Conservation (phyloP, 2,888 invertebrate genomes). For the Vannuccia rotundouncinata region DNA sequence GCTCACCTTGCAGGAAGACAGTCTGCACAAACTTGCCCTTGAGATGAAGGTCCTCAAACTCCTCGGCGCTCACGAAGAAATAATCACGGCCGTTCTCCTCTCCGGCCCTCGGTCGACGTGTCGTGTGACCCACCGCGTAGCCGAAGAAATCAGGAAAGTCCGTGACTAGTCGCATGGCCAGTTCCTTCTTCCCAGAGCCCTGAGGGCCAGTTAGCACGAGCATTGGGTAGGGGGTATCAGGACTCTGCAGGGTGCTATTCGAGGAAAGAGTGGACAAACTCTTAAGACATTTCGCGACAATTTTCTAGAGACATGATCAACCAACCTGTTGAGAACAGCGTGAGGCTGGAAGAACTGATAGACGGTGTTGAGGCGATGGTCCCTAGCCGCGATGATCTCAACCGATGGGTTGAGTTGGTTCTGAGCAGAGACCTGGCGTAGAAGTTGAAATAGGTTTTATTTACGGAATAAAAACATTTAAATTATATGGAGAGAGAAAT, state of each 20-base stretch:
- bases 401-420: slow-evolving; percentile 53
- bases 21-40: slow-evolving; percentile 55
- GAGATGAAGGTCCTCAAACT: slow-evolving; percentile 48
- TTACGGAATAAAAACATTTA: no score
- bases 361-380: slow-evolving; percentile 56
- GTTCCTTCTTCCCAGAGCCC: slow-evolving; percentile 54
- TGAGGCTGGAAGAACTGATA: slow-evolving; percentile 54
- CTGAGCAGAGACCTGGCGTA: slow-evolving; percentile 49
- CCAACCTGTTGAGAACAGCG: slow-evolving; percentile 44
- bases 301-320: no score
- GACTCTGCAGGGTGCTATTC: slow-evolving; percentile 56
- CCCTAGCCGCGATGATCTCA: slow-evolving; percentile 53
- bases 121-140: slow-evolving; percentile 54
- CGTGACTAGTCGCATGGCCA: slow-evolving; percentile 52
- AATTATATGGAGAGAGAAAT: no score
- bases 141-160: slow-evolving; percentile 57
- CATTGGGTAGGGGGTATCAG: slow-evolving; percentile 56
- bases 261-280: no score
- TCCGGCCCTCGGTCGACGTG: slow-evolving; percentile 46
- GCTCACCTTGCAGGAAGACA: slow-evolving; percentile 17
- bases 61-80: slow-evolving; percentile 50
- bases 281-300: background rate
- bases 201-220: slow-evolving; percentile 55
- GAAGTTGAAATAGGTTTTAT: no score
- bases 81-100: slow-evolving; percentile 44